Evolutionary conservation across 2,113 vertebrate species (phyloP).

Genomic region (Scalopus aquaticus): DNA sequence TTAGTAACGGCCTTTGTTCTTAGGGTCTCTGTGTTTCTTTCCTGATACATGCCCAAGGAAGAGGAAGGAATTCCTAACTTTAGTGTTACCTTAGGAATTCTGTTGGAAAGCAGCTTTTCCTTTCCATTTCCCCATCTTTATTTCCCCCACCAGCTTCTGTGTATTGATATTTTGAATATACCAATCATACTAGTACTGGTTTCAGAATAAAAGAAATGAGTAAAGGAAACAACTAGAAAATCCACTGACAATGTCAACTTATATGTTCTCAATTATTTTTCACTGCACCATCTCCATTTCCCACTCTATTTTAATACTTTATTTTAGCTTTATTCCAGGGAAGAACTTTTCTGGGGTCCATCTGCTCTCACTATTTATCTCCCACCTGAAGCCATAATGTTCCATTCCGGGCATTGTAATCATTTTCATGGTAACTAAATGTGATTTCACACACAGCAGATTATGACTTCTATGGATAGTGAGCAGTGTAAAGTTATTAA

Average conservation of each 20-base stretch:
- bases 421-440: slow-evolving; percentile 68
- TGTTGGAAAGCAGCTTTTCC: background rate
- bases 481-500: slow-evolving; percentile 46
- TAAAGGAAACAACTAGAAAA: background rate
- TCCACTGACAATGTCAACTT: background rate
- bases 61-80: background rate
- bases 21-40: background rate
- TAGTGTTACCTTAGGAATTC: background rate
- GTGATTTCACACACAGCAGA: slow-evolving; percentile 65
- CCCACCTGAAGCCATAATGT: slow-evolving; percentile 63
- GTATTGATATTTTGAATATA: background rate
- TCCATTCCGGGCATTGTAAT: slow-evolving; percentile 11
- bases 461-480: slow-evolving; percentile 28
- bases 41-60: rapidly evolving
- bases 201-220: background rate
- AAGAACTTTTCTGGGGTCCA: slow-evolving; percentile 13
- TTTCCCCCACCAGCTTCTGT: background rate
- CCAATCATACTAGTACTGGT: background rate
- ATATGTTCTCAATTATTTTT: background rate
- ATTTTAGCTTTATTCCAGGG: background rate
- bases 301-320: background rate
- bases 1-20: background rate
- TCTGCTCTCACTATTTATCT: slow-evolving; percentile 46
- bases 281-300: background rate
- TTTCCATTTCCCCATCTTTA: background rate